These are phyloP conservation scores for Pentamera pediparva DNA, from an alignment of 53 echinoderm and acorn worm species.

Conservation along the genomic window DNA sequence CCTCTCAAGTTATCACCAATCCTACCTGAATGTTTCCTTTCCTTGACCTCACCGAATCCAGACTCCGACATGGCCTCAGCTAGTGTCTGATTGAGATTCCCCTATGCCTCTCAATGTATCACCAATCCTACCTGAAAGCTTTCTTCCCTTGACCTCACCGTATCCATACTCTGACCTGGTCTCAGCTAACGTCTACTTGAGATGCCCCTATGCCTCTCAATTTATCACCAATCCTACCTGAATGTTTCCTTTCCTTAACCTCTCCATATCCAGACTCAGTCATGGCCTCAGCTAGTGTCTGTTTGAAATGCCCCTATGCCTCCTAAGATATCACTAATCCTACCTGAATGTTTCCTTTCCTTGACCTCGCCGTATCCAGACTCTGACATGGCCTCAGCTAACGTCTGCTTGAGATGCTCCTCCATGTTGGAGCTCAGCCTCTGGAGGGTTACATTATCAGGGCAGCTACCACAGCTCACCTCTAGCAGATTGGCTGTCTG, in stretches of 20 bases:
- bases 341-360: constrained; percentile 12
- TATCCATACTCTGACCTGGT: too few relatives aligned
- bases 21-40: too few relatives aligned
- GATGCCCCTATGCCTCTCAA: too few relatives aligned
- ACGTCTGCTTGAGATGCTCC: constrained; percentile 83
- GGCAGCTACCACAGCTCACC: constrained; percentile 94
- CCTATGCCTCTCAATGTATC: too few relatives aligned
- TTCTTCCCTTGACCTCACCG: too few relatives aligned
- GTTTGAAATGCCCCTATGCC: constrained; percentile 16
- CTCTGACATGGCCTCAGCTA: constrained; percentile 96
- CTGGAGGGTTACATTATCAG: constrained; percentile 57
- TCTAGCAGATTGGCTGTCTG: constrained; percentile 61
- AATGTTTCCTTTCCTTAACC: background rate
- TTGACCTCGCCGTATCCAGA: constrained; percentile 18
- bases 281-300: constrained; percentile 97
- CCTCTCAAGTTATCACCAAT: too few relatives aligned
- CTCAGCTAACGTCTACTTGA: too few relatives aligned
- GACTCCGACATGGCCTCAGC: too few relatives aligned
- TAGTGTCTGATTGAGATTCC: too few relatives aligned
- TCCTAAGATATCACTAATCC: background rate
- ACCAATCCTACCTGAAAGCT: too few relatives aligned
- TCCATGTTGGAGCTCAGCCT: constrained; percentile 72
- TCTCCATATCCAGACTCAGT: constrained; percentile 47
- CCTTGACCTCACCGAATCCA: too few relatives aligned
- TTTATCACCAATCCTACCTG: too few relatives aligned